These are phyloP conservation scores for Dryobates pubescens DNA, from an alignment of 2,797 vertebrate species.

Conservation along the genomic window DNA sequence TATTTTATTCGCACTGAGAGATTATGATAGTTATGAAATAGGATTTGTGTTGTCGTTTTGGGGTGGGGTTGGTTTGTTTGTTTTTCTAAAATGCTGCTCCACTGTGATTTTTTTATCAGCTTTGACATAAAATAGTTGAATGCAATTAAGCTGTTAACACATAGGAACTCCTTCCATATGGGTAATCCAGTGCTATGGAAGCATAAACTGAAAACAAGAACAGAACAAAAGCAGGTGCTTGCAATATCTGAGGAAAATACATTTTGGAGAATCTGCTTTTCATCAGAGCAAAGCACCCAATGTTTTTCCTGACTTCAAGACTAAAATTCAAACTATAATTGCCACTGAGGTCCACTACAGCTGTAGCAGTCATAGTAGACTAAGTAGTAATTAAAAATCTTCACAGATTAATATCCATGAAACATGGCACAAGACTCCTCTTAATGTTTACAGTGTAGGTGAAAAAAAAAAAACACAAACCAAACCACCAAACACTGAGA, in stretches of 20 bases:
- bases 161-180: background rate
- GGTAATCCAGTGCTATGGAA: background rate
- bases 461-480: background rate
- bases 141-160: background rate
- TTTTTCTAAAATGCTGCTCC: background rate
- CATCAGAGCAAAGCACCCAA: background rate
- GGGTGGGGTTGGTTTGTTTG: too few relatives aligned
- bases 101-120: background rate
- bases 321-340: background rate
- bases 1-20: background rate
- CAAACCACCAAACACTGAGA: background rate
- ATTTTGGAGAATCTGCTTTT: background rate
- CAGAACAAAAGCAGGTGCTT: background rate
- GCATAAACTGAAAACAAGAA: background rate
- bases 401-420: background rate
- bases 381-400: background rate
- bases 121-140: background rate
- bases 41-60: background rate
- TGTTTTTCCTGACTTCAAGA: background rate
- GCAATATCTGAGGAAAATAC: background rate
- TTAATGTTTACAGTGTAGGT: background rate
- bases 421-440: background rate
- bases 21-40: background rate
- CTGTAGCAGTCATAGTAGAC: background rate
- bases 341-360: background rate